Base-by-base conservation (phyloP, 2,797 vertebrate species). In the Leptodactylus fallax region DNA sequence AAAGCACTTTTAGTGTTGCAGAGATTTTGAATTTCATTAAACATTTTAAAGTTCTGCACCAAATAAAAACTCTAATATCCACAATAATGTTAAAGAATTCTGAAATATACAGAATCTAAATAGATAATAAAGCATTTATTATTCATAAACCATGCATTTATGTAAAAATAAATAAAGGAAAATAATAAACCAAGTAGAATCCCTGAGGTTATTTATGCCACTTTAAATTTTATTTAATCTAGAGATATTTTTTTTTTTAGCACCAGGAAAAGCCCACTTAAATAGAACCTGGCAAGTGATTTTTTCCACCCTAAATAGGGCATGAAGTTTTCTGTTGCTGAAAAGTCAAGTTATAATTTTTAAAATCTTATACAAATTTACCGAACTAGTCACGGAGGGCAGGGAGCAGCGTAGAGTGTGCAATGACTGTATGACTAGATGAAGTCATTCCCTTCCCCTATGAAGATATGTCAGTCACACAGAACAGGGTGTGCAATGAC, bases 1-100 rank as follows among this genome's bases (percentile, higher is more conserved):
- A 81, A 81, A 65, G 80, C 14, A 55, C 10, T 69, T 36, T 83
- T 58, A 27, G 81, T 56, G 16, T 53, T 71, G 45, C 49, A 55
- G 63, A 19, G 23, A 55, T 51, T 67, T 55, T 67, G 7, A 53
- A 69, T 19, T 53, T 49, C 47, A 17, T 45, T 47, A 63, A 36
- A 69, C 65, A 69, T 27, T 81, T 23, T 81, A 25, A n/a, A 51
- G 56, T 5, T 65, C 19, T 67, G n/a, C 63, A 25, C 49, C n/a
- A 78, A 72, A 21, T 81, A 61, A 51, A 67, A 51, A 13, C n/a
- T 25, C 5, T 51, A 81, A 65, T 61, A 51, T 25, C 12, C 16
- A 11, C 60, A 49, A 51, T 72, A 72, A 47, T 72, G 36, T 71
- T 13, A 17, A 72, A 47, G 13, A 6, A 1, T 7, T 7, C 1